Evolutionary conservation across 2,888 invertebrate species (phyloP).

Genomic region (Lithodes maja): DNA sequence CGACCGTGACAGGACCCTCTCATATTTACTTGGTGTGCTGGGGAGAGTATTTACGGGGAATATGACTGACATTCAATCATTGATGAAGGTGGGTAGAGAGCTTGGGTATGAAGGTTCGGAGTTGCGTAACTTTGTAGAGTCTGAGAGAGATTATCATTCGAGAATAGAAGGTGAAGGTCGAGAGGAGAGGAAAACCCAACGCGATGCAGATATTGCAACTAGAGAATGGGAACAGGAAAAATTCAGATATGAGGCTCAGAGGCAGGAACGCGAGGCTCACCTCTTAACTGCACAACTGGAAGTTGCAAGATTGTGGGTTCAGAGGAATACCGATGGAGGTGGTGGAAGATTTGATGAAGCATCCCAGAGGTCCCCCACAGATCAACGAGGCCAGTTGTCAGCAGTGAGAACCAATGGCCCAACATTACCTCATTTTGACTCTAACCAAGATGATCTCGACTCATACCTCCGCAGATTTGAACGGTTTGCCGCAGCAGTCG

Average conservation of each 20-base stretch:
- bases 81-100: background rate
- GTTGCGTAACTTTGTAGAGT: background rate
- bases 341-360: no score
- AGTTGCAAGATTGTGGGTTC: background rate
- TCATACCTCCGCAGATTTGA: slow-evolving; percentile 9
- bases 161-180: background rate
- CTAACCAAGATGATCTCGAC: background rate
- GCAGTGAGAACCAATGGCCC: background rate
- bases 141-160: background rate
- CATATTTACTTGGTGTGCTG: background rate
- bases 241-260: background rate
- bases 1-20: slow-evolving; percentile 2
- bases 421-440: background rate
- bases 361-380: no score
- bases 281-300: background rate
- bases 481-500: background rate
- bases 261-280: background rate
- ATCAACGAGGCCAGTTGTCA: background rate
- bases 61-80: background rate
- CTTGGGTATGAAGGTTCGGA: background rate
- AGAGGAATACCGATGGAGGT: no score
- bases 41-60: background rate
- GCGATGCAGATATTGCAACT: no score
- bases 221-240: background rate
- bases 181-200: background rate